Evolutionary conservation across 30 jellyfish, hydroid and myxozoan species (phyloP), one percentile per base, ranked within the genome.

Genomic region (Cassiopea andromeda): DNA sequence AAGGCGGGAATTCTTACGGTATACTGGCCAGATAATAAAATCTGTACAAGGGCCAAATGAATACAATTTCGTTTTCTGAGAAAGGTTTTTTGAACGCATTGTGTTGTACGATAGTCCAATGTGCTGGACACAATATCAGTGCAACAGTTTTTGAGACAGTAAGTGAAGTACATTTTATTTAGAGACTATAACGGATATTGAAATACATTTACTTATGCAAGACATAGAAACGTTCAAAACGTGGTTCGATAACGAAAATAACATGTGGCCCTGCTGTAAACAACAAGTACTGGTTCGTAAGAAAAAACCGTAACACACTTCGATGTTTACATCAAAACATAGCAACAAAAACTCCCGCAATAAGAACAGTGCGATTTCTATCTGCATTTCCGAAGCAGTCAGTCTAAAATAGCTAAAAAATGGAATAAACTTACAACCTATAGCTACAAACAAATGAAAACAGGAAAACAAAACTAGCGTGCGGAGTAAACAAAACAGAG

Each of bases 1-100:
- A 77, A 58, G 38, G 64, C 44, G 46, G 46, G 17, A 60, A 77
- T 50, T 77, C 59, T 59, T 9, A 54, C 7, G 74, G 77, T 71
- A 75, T 81, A 81, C 80, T 67, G 89, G 46, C 44, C 50, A 49
- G 74, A 77, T 69, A 54, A 44, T 27, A 27, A 27, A 27, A 27
- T 27, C 38, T 27, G 38, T 27, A 27, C 38, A 27, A 27, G 38
- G 38, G 38, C 38, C 38, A 27, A 27, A 27, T 27, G 38, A 27
- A 27, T 27, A 27, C 38, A 27, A 27, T 27, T 27, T 27, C 38
- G 38, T 0, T 27, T 27, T 27, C 38, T 27, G 38, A 27, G 38
- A 27, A 27, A 27, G 38, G 38, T 27, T 27, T 27, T 27, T 27
- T 27, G 0, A 27, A 27, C 38, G 38, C 38, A 27, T 27, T 27